A percentile compares a stretch with the other conserved stretches of the same genome.
Conservation (phyloP, 2,888 invertebrate genomes). For the Phengaris alcon region DNA sequence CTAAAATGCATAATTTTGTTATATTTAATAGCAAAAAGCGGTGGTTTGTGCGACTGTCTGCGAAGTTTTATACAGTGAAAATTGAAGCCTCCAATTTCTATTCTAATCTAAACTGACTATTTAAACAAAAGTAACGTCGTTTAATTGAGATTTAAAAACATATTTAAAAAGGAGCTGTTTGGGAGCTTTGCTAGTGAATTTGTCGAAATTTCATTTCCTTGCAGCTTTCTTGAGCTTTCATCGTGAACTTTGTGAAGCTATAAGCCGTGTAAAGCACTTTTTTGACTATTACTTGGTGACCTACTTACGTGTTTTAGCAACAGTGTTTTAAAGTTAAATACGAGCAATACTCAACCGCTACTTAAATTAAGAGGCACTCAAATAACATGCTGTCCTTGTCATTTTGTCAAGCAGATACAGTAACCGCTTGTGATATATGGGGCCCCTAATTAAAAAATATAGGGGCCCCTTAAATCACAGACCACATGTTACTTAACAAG, state of each 20-base stretch:
- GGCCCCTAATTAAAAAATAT: too few species aligned
- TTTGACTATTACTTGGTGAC: background rate
- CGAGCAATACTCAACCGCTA: too few species aligned
- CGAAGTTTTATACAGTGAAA: background rate
- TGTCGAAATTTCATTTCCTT: background rate
- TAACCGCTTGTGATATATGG: background rate
- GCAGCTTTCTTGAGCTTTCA: background rate
- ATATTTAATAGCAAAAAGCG: background rate
- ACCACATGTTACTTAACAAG: too few species aligned
- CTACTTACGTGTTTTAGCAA: background rate
- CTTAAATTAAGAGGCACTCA: too few species aligned
- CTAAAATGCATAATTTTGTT: background rate
- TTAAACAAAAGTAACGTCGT: background rate
- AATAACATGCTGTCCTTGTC: too few species aligned
- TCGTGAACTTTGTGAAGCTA: constrained; percentile 4
- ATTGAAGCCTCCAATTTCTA: background rate
- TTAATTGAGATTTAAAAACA: background rate
- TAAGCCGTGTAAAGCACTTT: constrained; percentile 12
- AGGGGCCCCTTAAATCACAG: too few species aligned
- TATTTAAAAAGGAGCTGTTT: background rate
- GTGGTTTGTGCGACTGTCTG: background rate
- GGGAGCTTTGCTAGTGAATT: background rate
- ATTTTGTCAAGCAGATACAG: too few species aligned
- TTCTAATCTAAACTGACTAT: background rate
- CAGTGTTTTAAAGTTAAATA: background rate